phyloP scores from a whole-genome alignment of 2,113 vertebrate species.

The Scophthalmus maximus region DNA sequence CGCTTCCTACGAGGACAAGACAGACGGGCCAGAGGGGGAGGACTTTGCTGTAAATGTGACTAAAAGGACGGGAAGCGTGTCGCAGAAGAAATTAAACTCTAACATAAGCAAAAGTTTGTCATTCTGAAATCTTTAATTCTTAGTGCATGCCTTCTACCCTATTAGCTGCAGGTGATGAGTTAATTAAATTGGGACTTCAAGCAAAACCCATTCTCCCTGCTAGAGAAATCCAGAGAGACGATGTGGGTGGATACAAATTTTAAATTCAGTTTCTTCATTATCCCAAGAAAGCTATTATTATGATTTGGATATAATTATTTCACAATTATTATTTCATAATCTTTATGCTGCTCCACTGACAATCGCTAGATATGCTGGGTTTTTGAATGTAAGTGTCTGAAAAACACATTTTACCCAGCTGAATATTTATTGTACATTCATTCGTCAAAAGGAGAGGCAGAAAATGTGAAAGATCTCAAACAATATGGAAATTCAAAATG shows the following conservation, averaged over 20 bases:
- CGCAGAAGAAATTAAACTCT: conserved; percentile 7
- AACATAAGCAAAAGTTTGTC: background rate
- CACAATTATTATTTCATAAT: conserved; percentile 21
- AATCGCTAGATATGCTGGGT: conserved; percentile 26
- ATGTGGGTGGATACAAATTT: conserved; percentile 29
- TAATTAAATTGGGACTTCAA: conserved; percentile 67
- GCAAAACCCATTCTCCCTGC: conserved; percentile 29
- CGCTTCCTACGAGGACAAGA: conserved; percentile 23
- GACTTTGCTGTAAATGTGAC: background rate
- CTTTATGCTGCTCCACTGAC: conserved; percentile 25
- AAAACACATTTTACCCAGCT: background rate
- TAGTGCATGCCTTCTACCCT: background rate
- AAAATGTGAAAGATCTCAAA: too few species aligned
- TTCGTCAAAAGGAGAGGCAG: background rate
- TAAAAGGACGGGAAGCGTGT: conserved; percentile 20
- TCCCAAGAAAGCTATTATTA: conserved; percentile 31
- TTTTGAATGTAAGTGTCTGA: conserved; percentile 2
- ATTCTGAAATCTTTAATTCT: conserved; percentile 19
- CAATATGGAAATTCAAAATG: conserved; percentile 10
- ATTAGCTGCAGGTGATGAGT: conserved; percentile 58
- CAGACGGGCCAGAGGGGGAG: background rate
- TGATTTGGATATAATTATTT: conserved; percentile 26
- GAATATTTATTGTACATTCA: background rate
- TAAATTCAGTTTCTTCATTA: conserved; percentile 37
- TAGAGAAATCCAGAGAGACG: conserved; percentile 27